Conservation (phyloP, 1,140 invertebrate genomes). For the Caenorhabditis briggsae region DNA sequence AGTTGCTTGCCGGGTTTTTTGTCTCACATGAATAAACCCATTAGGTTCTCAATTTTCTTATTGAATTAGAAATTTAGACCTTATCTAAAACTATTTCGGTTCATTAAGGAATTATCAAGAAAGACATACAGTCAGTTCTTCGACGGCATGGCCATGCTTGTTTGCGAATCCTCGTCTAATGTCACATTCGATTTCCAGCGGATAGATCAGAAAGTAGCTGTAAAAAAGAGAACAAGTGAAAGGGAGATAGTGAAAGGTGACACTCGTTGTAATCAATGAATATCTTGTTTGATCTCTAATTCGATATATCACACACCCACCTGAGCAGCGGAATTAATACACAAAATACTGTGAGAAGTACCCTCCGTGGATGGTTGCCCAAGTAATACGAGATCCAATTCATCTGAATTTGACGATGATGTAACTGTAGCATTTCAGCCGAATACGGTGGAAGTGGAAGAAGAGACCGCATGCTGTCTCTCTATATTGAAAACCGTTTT, state of each 20-base stretch:
- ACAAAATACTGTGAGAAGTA: constrained; percentile 42
- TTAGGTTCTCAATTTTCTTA: too few relatives aligned
- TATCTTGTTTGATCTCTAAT: not conserved
- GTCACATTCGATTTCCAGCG: constrained; percentile 60
- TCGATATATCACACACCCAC: not conserved
- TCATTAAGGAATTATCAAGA: not conserved
- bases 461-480: constrained; percentile 15
- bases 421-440: constrained; percentile 4
- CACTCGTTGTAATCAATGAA: not conserved
- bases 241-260: not conserved
- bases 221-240: constrained; percentile 35
- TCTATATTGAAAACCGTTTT: constrained; percentile 19
- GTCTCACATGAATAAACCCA: too few relatives aligned
- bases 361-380: constrained; percentile 52
- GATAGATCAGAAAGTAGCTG: constrained; percentile 58
- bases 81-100: too few relatives aligned
- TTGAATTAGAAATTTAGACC: too few relatives aligned
- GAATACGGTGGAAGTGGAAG: constrained; percentile 26
- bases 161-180: constrained; percentile 64
- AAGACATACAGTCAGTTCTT: constrained; percentile 54
- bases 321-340: constrained; percentile 55
- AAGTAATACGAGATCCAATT: constrained; percentile 54
- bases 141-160: constrained; percentile 44
- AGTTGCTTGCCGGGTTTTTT: too few relatives aligned
- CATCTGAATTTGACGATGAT: constrained; percentile 52